These are phyloP conservation scores for Megalopta genalis DNA, from an alignment of 1,140 invertebrate genomes.

Conservation along the genomic window DNA sequence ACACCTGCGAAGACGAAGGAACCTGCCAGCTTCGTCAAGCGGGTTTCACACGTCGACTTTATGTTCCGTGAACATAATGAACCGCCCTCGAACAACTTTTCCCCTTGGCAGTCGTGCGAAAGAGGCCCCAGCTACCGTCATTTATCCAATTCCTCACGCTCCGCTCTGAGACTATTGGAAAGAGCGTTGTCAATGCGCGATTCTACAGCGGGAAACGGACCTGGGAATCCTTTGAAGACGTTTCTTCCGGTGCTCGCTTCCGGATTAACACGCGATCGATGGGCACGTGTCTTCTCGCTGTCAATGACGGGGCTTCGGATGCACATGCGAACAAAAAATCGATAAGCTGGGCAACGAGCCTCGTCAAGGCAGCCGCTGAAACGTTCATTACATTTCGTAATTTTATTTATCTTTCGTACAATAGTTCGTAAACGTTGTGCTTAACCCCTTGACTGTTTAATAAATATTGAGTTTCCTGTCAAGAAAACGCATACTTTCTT, in stretches of 20 bases:
- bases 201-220: constrained; percentile 31
- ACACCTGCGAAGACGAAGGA: constrained; percentile 49
- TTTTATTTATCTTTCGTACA: no score
- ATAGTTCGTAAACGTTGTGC: no score
- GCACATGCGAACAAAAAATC: background rate
- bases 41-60: constrained; percentile 52
- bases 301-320: constrained; percentile 23
- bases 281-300: constrained; percentile 32
- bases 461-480: no score
- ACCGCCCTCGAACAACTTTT: constrained; percentile 19
- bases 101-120: background rate
- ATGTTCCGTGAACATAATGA: constrained; percentile 62
- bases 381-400: background rate
- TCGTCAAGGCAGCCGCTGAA: no score
- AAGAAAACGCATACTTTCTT: no score
- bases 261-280: constrained; percentile 49
- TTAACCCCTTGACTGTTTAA: no score
- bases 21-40: constrained; percentile 7
- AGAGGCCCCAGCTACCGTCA: background rate
- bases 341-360: no score
- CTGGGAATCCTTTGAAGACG: constrained; percentile 53
- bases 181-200: background rate
- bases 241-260: constrained; percentile 55
- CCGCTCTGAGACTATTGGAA: no score
- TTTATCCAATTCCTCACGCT: background rate